Evolutionary conservation across 2,797 vertebrate genomes (phyloP).

Genomic region (Presbytis comata): DNA sequence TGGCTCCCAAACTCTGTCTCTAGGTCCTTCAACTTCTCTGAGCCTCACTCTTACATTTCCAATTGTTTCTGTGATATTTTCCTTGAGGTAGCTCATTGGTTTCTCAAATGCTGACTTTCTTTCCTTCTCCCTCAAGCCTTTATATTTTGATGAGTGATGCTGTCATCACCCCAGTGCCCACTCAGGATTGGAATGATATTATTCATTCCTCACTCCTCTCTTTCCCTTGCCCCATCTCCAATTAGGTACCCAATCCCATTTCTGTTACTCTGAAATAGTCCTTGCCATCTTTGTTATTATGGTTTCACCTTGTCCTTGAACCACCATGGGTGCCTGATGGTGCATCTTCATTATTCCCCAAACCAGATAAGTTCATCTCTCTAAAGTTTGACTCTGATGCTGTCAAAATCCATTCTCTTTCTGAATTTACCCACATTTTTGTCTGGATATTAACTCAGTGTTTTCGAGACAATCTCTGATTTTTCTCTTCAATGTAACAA

Average conservation of each 20-base stretch:
- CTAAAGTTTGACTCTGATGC: neutral
- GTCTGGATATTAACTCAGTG: neutral
- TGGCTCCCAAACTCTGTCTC: neutral
- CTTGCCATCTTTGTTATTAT: neutral
- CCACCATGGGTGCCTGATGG: neutral
- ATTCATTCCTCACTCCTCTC: neutral
- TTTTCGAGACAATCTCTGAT: neutral
- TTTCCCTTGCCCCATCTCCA: neutral
- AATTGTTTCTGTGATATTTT: neutral
- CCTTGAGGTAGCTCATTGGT: too few species aligned
- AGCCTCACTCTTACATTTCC: neutral
- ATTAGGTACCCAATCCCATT: neutral
- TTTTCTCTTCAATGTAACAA: neutral
- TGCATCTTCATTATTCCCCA: neutral
- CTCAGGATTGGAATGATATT: neutral
- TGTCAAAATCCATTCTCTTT: neutral
- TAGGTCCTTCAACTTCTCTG: neutral
- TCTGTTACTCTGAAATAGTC: neutral
- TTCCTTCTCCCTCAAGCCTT: neutral
- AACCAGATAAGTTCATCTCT: neutral
- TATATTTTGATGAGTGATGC: neutral
- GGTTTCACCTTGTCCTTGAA: neutral
- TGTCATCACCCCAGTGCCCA: neutral
- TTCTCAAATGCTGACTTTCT: neutral
- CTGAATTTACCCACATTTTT: neutral